A percentile compares a stretch with the other conserved stretches of the same genome.
These are phyloP conservation scores for Drepana arcuata DNA, from an alignment of 1,140 invertebrate species.

Conservation along the genomic window DNA sequence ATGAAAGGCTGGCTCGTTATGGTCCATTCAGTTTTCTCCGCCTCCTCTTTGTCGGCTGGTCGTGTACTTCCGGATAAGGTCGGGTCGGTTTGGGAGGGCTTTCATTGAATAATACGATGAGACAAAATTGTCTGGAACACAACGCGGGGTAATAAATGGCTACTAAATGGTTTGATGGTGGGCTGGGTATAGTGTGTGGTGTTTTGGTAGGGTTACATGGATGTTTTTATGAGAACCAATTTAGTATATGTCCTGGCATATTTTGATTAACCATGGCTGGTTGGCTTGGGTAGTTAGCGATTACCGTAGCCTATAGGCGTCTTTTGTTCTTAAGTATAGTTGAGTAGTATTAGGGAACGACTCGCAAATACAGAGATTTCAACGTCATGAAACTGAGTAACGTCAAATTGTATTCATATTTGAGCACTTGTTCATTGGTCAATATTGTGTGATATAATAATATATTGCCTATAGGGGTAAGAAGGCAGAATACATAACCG, in stretches of 20 bases:
- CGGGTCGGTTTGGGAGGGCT: slow-evolving; percentile 26
- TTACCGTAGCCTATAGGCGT: not conserved
- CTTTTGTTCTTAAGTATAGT: not conserved
- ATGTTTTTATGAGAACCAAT: not conserved
- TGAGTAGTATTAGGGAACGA: not conserved
- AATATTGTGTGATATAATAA: too few species aligned
- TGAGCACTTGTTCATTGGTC: too few species aligned
- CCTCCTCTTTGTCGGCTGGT: slow-evolving; percentile 13
- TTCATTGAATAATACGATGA: slow-evolving; percentile 22
- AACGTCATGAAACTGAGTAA: not conserved
- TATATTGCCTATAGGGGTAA: too few species aligned
- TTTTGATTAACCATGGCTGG: not conserved
- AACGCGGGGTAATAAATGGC: slow-evolving; percentile 27
- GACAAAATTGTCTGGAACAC: slow-evolving; percentile 26
- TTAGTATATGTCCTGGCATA: not conserved
- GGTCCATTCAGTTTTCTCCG: slow-evolving; percentile 12
- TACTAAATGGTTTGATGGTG: slow-evolving; percentile 19
- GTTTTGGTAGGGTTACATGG: slow-evolving; percentile 18
- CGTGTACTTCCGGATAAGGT: slow-evolving; percentile 19
- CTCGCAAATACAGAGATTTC: not conserved
- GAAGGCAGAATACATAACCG: too few species aligned
- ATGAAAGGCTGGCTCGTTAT: too few species aligned
- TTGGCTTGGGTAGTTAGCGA: not conserved
- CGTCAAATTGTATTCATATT: not conserved
- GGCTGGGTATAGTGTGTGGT: slow-evolving; percentile 3